These are phyloP conservation scores for Oscheius sp. DNA, from an alignment of 2,888 invertebrate species.

Conservation along the genomic window DNA sequence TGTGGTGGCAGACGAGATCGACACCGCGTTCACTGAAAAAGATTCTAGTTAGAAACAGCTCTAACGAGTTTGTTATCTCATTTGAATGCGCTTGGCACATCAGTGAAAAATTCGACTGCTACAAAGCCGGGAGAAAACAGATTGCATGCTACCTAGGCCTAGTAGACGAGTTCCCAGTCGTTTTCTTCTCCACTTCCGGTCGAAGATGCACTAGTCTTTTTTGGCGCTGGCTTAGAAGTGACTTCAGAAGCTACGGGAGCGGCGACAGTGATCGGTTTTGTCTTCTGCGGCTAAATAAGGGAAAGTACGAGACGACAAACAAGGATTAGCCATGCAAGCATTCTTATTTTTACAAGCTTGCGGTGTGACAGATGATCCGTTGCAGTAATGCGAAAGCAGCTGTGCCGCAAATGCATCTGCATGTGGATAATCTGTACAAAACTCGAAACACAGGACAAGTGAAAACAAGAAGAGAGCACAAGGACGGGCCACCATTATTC, in stretches of 20 bases:
- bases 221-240: background rate
- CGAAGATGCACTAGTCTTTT: background rate
- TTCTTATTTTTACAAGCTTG: conserved; percentile 1
- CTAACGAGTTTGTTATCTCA: background rate
- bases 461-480: background rate
- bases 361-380: background rate
- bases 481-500: background rate
- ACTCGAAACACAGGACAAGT: conserved; percentile 2
- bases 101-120: background rate
- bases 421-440: conserved; percentile 1
- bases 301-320: conserved; percentile 26
- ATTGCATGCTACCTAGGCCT: conserved; percentile 29
- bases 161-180: conserved; percentile 23
- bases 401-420: background rate
- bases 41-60: background rate
- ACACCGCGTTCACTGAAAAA: conserved; percentile 10
- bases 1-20: conserved; percentile 6
- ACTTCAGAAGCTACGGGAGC: conserved; percentile 1
- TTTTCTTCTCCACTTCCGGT: conserved; percentile 6
- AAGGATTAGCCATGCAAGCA: conserved; percentile 23
- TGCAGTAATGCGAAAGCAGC: conserved; percentile 20
- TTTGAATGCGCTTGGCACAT: conserved; percentile 1
- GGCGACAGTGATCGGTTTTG: background rate
- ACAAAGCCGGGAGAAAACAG: conserved; percentile 16
- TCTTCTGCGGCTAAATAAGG: conserved; percentile 23